A percentile compares a stretch with the other conserved stretches of the same genome.
Evolutionary conservation across 2,113 vertebrate species (phyloP).

Genomic region (Hippocampus abdominalis): DNA sequence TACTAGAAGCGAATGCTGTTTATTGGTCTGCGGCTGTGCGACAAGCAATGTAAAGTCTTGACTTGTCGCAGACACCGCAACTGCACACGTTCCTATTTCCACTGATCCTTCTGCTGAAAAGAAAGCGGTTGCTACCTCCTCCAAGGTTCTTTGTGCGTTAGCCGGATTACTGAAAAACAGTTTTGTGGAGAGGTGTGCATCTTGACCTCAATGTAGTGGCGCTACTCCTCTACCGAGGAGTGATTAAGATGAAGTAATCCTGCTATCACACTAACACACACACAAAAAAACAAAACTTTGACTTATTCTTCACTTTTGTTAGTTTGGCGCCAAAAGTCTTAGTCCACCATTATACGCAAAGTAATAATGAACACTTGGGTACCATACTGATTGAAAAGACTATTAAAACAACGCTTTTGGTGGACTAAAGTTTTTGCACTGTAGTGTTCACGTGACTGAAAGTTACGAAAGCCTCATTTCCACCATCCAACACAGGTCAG

Average conservation of each 20-base stretch:
- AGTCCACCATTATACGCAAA: background rate
- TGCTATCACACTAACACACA: background rate
- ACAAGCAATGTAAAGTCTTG: slow-evolving; percentile 27
- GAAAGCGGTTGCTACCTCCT: slow-evolving; percentile 2
- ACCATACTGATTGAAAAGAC: background rate
- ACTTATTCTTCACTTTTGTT: background rate
- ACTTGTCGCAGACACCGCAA: slow-evolving; percentile 44
- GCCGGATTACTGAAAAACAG: background rate
- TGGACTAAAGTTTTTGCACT: background rate
- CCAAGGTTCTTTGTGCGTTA: background rate
- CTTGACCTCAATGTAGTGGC: background rate
- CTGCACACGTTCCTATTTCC: slow-evolving; percentile 32
- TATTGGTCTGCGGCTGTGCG: slow-evolving; percentile 45
- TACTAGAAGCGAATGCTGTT: background rate
- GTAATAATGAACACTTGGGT: background rate
- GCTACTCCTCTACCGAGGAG: background rate
- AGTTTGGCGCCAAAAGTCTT: background rate
- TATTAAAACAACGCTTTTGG: background rate
- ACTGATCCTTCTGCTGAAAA: slow-evolving; percentile 48
- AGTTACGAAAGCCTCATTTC: slow-evolving; percentile 10
- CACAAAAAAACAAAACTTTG: background rate
- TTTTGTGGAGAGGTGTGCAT: background rate
- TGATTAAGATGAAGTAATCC: background rate
- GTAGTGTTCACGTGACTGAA: slow-evolving; percentile 2
- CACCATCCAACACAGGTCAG: background rate